phyloP scores from a whole-genome alignment of 2,113 vertebrate genomes.

The Pachyramphus minor region DNA sequence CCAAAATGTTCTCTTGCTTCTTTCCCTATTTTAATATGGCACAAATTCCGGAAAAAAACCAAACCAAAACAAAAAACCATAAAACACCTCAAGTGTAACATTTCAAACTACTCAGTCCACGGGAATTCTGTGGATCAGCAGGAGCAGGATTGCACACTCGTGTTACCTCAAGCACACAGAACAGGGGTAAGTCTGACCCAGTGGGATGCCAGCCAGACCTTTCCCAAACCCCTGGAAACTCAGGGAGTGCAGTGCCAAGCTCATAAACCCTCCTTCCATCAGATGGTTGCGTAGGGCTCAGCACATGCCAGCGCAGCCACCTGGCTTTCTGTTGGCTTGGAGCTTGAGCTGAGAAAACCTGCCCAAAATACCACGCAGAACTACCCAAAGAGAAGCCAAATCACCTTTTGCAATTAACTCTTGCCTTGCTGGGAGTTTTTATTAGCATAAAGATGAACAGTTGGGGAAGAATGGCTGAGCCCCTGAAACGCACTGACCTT shows the following conservation, averaged over 20 bases:
- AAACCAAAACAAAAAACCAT: too few relatives aligned
- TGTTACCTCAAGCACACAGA: background rate
- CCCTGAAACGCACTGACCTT: background rate
- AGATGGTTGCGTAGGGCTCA: background rate
- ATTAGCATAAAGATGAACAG: background rate
- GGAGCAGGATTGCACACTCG: background rate
- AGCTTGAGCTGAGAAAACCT: background rate
- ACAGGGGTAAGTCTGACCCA: background rate
- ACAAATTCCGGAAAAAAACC: background rate
- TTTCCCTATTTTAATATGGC: background rate
- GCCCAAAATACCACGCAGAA: background rate
- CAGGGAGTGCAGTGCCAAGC: background rate
- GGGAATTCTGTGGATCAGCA: background rate
- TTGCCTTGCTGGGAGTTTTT: background rate
- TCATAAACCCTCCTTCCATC: background rate
- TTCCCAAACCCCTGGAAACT: background rate
- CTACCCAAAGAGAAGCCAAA: background rate
- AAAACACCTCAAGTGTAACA: too few relatives aligned
- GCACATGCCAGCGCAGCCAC: background rate
- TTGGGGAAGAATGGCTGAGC: background rate
- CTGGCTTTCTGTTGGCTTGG: slow-evolving; percentile 3
- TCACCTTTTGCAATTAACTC: background rate
- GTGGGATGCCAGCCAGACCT: slow-evolving; percentile 27
- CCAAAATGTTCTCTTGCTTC: background rate
- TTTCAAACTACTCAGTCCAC: fast-evolving